A percentile compares a stretch with the other conserved stretches of the same genome.
Evolutionary conservation across 2,797 vertebrate genomes (phyloP).

Genomic region (Delichon dasypus): DNA sequence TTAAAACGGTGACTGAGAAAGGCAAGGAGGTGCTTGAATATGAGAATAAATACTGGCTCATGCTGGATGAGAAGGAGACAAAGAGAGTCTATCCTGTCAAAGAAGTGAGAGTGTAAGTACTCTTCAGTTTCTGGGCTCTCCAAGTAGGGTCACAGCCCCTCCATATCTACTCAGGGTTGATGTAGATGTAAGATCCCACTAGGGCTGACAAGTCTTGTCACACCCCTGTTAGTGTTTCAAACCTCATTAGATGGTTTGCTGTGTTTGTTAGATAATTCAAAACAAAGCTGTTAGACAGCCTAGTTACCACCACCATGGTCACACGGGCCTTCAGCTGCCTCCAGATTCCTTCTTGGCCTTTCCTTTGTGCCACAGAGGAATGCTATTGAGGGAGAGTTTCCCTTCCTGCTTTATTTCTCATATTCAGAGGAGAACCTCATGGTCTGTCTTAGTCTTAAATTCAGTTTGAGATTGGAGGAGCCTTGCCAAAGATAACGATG

Average conservation of each 20-base stretch:
- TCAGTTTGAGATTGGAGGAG: background rate
- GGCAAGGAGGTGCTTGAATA: conserved; percentile 90
- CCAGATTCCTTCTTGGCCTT: background rate
- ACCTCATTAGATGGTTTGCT: background rate
- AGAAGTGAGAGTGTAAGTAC: conserved; percentile 85
- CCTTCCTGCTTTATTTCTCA: background rate
- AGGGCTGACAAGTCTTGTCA: background rate
- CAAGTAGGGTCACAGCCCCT: background rate
- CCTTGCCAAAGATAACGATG: background rate
- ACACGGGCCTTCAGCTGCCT: background rate
- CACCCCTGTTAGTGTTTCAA: background rate
- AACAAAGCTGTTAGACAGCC: background rate
- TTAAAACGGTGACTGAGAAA: conserved; percentile 82
- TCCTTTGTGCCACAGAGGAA: background rate
- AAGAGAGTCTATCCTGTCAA: conserved; percentile 80
- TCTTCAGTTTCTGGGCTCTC: background rate
- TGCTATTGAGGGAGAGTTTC: background rate
- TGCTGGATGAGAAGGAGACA: conserved; percentile 85
- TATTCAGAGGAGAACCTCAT: background rate
- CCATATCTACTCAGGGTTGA: background rate
- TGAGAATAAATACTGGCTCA: conserved; percentile 97
- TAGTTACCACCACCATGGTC: background rate
- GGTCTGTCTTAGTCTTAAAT: background rate
- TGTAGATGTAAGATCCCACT: background rate
- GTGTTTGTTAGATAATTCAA: background rate